Base-by-base conservation (phyloP, 2,888 invertebrate genomes). In the Pyrochroa serraticornis region DNA sequence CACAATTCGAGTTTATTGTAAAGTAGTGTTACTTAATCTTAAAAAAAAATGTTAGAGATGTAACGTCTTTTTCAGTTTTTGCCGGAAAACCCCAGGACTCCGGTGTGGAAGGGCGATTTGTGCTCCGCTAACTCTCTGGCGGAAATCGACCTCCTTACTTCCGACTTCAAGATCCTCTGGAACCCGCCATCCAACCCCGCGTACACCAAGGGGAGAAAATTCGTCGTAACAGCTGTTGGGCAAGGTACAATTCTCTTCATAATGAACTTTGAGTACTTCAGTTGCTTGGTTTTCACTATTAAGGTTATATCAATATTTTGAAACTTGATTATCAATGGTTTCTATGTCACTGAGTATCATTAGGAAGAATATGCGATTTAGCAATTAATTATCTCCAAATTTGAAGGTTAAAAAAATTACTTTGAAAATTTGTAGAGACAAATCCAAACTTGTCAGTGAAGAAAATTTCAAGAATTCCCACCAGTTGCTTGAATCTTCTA, bases 151-250 rank as follows among this genome's bases (percentile, higher is more conserved):
- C 57, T 76, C 22, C 61, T 76, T 5, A 70, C 72, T 2, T 63
- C 72, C 0, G 69, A 73, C 44, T 62, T 75, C 37, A 65, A 66
- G 33, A 68, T 76, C 7, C 46, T 69, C n/a, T 76, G 75, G 75
- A 64, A 54, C 12, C 72, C 74, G 3, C 75, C 75, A 22, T 47
- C 51, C 12, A 63, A 71, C 58, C 54, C 61, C 6, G 41, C 57
- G 1, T 60, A 62, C 30, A 48, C 68, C 0, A 59, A 64, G 45
- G 66, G 67, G 39, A 66, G 71, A 41, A 71, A 70, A 61, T 57
- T 76, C 12, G 50, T 74, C 7, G 47, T 76, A 9, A 75, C 76
- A 5, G 75, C 76, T 12, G 68, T 76, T 14, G 76, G 75, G 36
- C 69, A 72, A 71, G 75, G 76, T 75, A 67, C 46, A 31, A 22